Conservation (phyloP, 1,140 invertebrate species). For the Xylocopa sonorina region DNA sequence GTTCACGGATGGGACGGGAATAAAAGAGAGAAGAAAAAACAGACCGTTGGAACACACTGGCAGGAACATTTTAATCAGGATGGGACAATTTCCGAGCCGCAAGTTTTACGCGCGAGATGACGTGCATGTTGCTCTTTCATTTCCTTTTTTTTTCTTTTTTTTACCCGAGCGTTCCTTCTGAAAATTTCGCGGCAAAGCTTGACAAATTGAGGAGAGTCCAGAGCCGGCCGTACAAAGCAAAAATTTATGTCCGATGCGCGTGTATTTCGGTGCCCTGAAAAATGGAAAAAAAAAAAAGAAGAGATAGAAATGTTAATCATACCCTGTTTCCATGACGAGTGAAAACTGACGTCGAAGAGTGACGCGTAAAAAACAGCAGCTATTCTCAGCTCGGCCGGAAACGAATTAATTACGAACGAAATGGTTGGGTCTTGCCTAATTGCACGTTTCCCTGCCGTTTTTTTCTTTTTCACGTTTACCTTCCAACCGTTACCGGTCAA, state of each 20-base stretch:
- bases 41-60: background rate
- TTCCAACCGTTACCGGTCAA: background rate
- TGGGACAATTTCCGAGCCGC: conserved; percentile 27
- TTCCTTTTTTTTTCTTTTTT: background rate
- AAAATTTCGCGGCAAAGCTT: conserved; percentile 25
- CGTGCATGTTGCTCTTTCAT: background rate
- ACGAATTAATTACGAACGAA: conserved; percentile 31
- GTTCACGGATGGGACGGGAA: background rate
- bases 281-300: background rate
- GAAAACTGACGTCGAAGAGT: background rate
- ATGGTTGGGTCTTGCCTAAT: background rate
- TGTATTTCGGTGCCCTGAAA: background rate
- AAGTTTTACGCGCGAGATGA: conserved; percentile 23
- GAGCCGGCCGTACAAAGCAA: conserved; percentile 13
- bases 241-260: background rate
- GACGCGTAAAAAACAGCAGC: conserved; percentile 18
- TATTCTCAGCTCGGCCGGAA: background rate
- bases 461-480: background rate
- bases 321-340: background rate
- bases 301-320: conserved; percentile 32
- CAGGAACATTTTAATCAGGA: conserved; percentile 45
- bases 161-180: conserved; percentile 2
- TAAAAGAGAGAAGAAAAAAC: background rate
- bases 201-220: conserved; percentile 7
- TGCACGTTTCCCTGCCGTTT: background rate